Percentiles rank a stretch among this genome's conserved stretches.
phyloP scores from a whole-genome alignment of 2,113 vertebrate genomes.

The Origma solitaria region DNA sequence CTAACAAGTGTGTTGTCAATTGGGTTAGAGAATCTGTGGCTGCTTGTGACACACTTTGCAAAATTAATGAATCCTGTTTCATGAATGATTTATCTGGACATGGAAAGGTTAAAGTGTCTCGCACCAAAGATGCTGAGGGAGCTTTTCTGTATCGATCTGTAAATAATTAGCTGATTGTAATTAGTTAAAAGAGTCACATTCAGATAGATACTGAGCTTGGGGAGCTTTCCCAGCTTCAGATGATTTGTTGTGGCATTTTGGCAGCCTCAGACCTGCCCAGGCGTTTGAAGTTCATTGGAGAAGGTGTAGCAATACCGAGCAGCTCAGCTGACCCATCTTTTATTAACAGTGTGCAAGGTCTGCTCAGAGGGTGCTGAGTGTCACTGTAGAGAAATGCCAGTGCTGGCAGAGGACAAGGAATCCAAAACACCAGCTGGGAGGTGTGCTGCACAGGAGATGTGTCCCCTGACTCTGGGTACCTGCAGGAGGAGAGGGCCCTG shows the following conservation, averaged over 20 bases:
- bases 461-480: neutral
- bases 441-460: neutral
- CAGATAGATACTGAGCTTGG: neutral
- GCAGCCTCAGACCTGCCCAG: neutral
- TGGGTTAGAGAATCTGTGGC: constrained; percentile 33
- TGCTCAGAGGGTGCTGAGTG: neutral
- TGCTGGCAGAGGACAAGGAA: neutral
- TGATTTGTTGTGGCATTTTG: neutral
- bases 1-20: neutral
- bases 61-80: constrained; percentile 17
- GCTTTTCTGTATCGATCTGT: neutral
- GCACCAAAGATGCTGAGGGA: neutral
- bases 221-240: neutral
- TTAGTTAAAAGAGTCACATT: constrained; percentile 14
- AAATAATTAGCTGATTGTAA: constrained; percentile 47
- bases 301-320: neutral
- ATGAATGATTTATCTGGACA: constrained; percentile 27
- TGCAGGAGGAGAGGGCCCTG: neutral
- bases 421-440: neutral
- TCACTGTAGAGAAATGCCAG: neutral
- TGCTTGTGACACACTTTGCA: constrained; percentile 31
- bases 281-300: neutral
- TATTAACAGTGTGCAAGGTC: neutral
- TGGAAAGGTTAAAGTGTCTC: constrained; percentile 33
- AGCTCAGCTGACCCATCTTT: neutral